These are phyloP conservation scores for Microtus richardsoni DNA, from an alignment of 2,113 vertebrate species.

Conservation along the genomic window DNA sequence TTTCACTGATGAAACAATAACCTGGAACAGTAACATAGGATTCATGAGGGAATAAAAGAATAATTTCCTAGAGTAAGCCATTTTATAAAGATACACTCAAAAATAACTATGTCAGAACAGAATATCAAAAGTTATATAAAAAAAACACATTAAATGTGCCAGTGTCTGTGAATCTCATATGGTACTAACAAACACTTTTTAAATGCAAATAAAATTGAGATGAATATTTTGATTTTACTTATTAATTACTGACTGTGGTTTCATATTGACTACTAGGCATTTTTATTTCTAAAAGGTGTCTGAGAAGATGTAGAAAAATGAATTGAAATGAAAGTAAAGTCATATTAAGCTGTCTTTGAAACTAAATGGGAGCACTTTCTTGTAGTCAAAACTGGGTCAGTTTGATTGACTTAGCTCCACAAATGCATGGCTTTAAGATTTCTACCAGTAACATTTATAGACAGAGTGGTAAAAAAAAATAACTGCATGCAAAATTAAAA, in stretches of 20 bases:
- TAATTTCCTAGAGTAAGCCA: background rate
- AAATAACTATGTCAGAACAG: background rate
- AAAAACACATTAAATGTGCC: background rate
- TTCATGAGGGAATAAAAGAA: background rate
- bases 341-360: background rate
- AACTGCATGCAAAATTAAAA: background rate
- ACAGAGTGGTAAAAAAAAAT: background rate
- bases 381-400: background rate
- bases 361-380: background rate
- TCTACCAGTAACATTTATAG: background rate
- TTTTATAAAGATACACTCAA: background rate
- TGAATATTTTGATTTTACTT: background rate
- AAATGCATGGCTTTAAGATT: background rate
- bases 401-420: background rate
- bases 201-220: background rate
- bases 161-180: background rate
- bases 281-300: background rate
- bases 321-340: background rate
- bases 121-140: background rate
- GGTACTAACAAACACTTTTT: background rate
- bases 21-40: background rate
- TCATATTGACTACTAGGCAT: background rate
- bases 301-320: background rate
- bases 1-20: background rate
- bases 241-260: background rate